Evolutionary conservation across 2,888 invertebrate species (phyloP).

Genomic region (Parapristionchus giblindavisi): DNA sequence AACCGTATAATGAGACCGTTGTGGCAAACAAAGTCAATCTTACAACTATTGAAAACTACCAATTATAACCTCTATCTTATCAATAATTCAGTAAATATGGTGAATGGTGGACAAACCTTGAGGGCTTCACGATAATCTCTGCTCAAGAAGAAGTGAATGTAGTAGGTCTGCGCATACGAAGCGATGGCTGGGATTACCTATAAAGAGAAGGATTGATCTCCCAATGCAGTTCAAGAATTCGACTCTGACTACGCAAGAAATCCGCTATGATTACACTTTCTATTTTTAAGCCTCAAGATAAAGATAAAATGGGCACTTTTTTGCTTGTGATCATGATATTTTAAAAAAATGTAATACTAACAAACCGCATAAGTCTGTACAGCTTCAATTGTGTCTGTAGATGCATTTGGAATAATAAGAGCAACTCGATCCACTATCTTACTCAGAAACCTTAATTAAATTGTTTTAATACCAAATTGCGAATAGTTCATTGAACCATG

Average conservation of each 20-base stretch:
- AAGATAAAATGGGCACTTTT: neutral
- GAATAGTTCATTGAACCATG: slow-evolving; percentile 1
- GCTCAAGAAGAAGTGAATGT: slow-evolving; percentile 26
- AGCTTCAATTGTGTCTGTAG: neutral
- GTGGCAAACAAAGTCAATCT: too few relatives aligned
- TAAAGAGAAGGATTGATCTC: neutral
- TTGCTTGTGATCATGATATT: neutral
- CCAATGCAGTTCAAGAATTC: neutral
- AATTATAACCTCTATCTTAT: too few relatives aligned
- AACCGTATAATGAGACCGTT: too few relatives aligned
- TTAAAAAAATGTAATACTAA: neutral
- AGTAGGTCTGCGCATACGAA: slow-evolving; percentile 23
- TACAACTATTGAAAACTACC: too few relatives aligned
- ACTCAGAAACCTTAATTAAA: slow-evolving; percentile 11
- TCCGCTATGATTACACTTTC: neutral
- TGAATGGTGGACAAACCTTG: too few relatives aligned
- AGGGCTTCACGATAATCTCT: slow-evolving; percentile 29
- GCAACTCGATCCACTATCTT: slow-evolving; percentile 24
- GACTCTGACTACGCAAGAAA: neutral
- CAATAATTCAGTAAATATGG: too few relatives aligned
- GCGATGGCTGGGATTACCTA: slow-evolving; percentile 19
- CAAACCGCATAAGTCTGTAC: slow-evolving; percentile 12
- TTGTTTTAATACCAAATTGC: neutral
- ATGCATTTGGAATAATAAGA: neutral
- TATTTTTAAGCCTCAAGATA: neutral